These are phyloP conservation scores for Pachyramphus minor DNA, from an alignment of 2,113 vertebrate genomes.

Conservation along the genomic window DNA sequence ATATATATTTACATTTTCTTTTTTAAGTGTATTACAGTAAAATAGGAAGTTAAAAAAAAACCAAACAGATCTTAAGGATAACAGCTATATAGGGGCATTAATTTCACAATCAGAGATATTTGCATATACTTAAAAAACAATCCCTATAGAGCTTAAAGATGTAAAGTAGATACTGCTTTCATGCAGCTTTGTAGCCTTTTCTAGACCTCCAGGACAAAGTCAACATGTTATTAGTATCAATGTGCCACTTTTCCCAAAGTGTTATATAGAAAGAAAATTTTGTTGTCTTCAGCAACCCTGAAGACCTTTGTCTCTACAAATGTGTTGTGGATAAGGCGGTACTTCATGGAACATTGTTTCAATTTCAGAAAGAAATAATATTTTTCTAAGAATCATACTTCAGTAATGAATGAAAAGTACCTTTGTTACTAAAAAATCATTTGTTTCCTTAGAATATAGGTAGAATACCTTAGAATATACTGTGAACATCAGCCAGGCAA, in stretches of 20 bases:
- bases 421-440: neutral
- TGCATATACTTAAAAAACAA: neutral
- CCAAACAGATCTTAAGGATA: rapidly evolving
- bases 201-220: neutral
- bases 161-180: neutral
- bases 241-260: neutral
- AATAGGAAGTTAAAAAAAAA: neutral
- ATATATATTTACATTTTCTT: neutral
- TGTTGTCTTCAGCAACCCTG: neutral
- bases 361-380: neutral
- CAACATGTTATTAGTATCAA: neutral
- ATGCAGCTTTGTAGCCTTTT: neutral
- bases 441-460: neutral
- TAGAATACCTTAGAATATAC: neutral
- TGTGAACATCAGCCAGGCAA: neutral
- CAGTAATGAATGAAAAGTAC: neutral
- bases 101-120: neutral
- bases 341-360: neutral
- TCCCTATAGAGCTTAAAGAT: neutral
- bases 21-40: neutral
- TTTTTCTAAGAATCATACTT: neutral
- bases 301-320: neutral
- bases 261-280: neutral
- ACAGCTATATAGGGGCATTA: neutral
- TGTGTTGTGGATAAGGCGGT: neutral